Evolutionary conservation across 2,113 vertebrate species (phyloP).

Genomic region (Crotalus viridis): DNA sequence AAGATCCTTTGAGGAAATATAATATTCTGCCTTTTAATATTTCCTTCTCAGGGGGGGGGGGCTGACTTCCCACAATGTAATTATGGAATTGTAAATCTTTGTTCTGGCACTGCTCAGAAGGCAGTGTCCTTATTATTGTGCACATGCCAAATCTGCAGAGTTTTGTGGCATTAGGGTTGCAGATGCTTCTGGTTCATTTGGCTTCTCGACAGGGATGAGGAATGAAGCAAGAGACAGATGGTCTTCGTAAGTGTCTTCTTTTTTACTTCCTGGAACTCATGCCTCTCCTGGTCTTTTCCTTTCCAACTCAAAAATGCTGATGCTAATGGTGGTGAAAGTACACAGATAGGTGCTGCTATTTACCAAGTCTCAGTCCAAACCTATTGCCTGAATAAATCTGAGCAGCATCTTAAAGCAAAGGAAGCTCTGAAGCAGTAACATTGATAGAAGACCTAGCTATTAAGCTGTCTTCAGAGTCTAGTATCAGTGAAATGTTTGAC

Average conservation of each 20-base stretch:
- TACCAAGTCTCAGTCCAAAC: slow-evolving; percentile 64
- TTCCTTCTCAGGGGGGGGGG: too few species aligned
- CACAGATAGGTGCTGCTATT: slow-evolving; percentile 67
- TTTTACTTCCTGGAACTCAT: slow-evolving; percentile 19
- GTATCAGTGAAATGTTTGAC: slow-evolving; percentile 77
- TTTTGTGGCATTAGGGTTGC: slow-evolving; percentile 29
- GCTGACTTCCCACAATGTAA: background rate
- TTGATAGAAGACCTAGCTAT: slow-evolving; percentile 75
- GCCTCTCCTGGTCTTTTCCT: slow-evolving; percentile 39
- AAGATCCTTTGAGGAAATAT: too few species aligned
- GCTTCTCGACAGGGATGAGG: slow-evolving; percentile 7
- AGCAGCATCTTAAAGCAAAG: slow-evolving; percentile 68
- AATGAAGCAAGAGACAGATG: slow-evolving; percentile 37
- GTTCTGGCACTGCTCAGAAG: slow-evolving; percentile 10
- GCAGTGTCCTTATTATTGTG: background rate
- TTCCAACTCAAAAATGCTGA: slow-evolving; percentile 54
- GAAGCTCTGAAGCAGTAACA: slow-evolving; percentile 66
- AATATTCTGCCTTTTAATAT: too few species aligned
- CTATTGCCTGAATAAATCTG: slow-evolving; percentile 72
- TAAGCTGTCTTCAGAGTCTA: slow-evolving; percentile 75
- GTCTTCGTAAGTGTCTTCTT: slow-evolving; percentile 37
- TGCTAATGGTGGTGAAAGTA: slow-evolving; percentile 51
- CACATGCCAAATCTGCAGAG: slow-evolving; percentile 18
- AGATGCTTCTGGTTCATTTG: slow-evolving; percentile 55
- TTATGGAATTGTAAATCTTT: slow-evolving; percentile 9